Percentiles rank a stretch among this genome's conserved stretches.
Evolutionary conservation across 2,113 vertebrate genomes (phyloP).

Genomic region (Protobothrops flavoviridis): DNA sequence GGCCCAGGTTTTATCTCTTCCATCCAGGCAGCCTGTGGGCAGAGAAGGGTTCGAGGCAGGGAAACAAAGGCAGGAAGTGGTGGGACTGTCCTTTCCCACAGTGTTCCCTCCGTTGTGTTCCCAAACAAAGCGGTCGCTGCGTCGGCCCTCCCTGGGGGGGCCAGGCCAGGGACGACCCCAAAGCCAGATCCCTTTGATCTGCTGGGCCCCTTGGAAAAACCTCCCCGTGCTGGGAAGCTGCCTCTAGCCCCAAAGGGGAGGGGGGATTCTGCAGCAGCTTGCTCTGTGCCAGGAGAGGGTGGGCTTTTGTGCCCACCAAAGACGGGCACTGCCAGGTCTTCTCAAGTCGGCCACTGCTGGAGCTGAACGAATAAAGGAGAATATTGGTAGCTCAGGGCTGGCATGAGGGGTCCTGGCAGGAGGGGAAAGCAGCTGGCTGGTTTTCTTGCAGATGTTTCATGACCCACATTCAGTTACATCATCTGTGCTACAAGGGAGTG

Average conservation of each 20-base stretch:
- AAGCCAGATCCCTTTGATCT: not conserved
- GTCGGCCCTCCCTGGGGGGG: not conserved
- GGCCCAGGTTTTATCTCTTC: not conserved
- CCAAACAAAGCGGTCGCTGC: not conserved
- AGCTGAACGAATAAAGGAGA: not conserved
- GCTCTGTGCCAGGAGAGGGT: not conserved
- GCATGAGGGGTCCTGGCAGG: too few relatives aligned
- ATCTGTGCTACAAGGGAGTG: too few relatives aligned
- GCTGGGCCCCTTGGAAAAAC: not conserved
- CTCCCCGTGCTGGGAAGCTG: not conserved
- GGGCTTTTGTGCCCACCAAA: not conserved
- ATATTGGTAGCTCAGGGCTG: not conserved
- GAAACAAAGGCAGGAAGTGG: conserved; percentile 19
- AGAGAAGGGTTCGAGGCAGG: not conserved
- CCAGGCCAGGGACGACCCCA: not conserved
- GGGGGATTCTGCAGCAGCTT: not conserved
- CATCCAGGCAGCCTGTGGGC: not conserved
- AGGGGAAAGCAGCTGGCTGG: too few relatives aligned
- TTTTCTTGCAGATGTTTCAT: too few relatives aligned
- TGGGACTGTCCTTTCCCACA: not conserved
- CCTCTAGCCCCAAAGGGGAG: not conserved
- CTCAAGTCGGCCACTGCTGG: not conserved
- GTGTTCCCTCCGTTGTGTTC: not conserved
- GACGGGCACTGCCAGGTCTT: not conserved
- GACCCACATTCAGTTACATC: too few relatives aligned